phyloP scores from a whole-genome alignment of 2,113 vertebrate species.

The Lipotes vexillifer region DNA sequence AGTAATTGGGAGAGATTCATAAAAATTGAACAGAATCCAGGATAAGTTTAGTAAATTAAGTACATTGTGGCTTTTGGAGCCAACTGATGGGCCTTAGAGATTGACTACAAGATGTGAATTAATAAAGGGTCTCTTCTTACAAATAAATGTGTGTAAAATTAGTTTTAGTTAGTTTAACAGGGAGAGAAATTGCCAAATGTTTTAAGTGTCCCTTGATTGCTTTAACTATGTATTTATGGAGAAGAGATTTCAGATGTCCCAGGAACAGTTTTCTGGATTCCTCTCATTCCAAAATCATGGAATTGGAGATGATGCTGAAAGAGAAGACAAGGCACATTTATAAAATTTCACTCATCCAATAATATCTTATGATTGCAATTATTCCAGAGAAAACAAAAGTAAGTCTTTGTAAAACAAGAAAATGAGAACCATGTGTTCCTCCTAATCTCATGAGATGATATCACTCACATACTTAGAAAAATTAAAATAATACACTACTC shows the following conservation, averaged over 20 bases:
- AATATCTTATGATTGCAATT: constrained; percentile 1
- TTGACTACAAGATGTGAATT: background rate
- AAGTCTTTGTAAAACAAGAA: background rate
- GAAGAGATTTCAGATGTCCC: background rate
- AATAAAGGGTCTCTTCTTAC: background rate
- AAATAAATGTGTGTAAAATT: background rate
- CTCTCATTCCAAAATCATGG: background rate
- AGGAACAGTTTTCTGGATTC: background rate
- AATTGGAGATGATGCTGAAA: background rate
- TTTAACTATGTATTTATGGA: background rate
- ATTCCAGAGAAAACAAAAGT: constrained; percentile 41
- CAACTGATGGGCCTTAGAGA: background rate
- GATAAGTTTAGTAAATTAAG: background rate
- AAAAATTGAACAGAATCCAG: background rate
- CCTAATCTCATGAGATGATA: background rate
- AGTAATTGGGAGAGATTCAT: background rate
- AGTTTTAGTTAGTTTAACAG: background rate
- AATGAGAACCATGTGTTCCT: constrained; percentile 23
- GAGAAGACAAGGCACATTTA: background rate
- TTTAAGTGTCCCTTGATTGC: background rate
- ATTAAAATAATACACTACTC: constrained; percentile 4
- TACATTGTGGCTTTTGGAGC: background rate
- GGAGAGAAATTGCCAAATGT: background rate
- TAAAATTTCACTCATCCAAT: background rate
- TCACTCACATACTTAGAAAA: background rate